Percentiles rank a stretch among this genome's conserved stretches.
Conservation (phyloP, 2,797 vertebrate genomes). For the Clarias pachynema region DNA sequence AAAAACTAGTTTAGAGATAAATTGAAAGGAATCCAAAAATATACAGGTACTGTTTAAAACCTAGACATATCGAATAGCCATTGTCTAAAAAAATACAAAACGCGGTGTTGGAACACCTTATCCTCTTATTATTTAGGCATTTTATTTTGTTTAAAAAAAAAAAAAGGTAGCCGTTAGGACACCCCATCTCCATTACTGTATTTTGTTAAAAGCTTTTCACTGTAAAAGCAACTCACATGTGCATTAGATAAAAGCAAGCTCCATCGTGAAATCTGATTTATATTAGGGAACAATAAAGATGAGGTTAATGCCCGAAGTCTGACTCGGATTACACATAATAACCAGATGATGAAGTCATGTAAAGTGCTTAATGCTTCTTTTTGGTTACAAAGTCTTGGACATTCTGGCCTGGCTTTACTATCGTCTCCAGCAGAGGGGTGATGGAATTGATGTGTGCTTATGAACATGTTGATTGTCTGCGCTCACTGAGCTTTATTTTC, state of each 20-base stretch:
- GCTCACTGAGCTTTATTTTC: conserved; percentile 22
- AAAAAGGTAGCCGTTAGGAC: not conserved
- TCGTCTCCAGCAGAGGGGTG: not conserved
- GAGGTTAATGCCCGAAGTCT: conserved; percentile 8
- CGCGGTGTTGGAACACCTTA: not conserved
- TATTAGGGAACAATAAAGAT: conserved; percentile 32
- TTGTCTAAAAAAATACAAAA: not conserved
- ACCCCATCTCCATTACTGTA: not conserved
- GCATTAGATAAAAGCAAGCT: conserved; percentile 16
- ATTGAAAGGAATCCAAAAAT: not conserved
- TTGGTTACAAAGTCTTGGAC: conserved; percentile 1
- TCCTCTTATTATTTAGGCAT: not conserved
- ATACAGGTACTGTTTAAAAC: not conserved
- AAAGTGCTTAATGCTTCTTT: conserved; percentile 30
- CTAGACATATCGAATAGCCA: not conserved
- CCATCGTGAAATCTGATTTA: conserved; percentile 13
- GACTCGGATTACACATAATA: conserved; percentile 32
- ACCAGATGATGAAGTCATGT: conserved; percentile 28
- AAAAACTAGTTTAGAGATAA: not conserved
- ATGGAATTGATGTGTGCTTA: conserved; percentile 12
- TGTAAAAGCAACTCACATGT: conserved; percentile 2
- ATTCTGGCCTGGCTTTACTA: conserved; percentile 11
- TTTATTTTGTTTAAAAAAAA: not conserved
- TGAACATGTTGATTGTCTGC: conserved; percentile 21
- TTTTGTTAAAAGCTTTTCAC: conserved; percentile 31